Evolutionary conservation across 2,888 invertebrate genomes (phyloP).

Genomic region (Elysia crispata): DNA sequence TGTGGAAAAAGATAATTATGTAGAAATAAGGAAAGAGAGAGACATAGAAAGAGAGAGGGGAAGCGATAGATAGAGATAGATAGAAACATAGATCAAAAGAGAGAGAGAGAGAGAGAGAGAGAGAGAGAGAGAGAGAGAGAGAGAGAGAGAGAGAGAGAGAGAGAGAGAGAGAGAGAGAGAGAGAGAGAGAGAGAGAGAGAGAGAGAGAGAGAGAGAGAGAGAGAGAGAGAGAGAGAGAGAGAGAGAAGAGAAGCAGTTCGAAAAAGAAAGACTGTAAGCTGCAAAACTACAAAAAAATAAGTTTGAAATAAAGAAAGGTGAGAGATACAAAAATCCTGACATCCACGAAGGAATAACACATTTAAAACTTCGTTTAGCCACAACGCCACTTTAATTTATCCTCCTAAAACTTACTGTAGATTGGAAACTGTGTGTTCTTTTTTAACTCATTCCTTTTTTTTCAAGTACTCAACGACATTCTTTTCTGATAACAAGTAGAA

Average conservation of each 20-base stretch:
- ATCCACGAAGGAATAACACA: too few species aligned
- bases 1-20: background rate
- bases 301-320: too few species aligned
- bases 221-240: slow-evolving; percentile 9
- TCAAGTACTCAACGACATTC: too few species aligned
- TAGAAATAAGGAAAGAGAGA: background rate
- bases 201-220: slow-evolving; percentile 4
- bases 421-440: too few species aligned
- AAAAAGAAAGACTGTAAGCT: background rate
- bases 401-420: too few species aligned
- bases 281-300: too few species aligned
- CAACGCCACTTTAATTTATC: too few species aligned
- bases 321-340: too few species aligned
- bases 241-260: background rate
- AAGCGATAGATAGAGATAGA: background rate
- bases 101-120: background rate
- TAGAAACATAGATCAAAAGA: background rate
- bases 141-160: background rate
- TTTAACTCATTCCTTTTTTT: too few species aligned
- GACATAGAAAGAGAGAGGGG: background rate
- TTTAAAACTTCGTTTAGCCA: too few species aligned
- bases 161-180: slow-evolving; percentile 3
- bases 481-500: too few species aligned
- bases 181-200: background rate
- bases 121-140: background rate